These are phyloP conservation scores for Falco naumanni DNA, from an alignment of 2,797 vertebrate species.

Conservation along the genomic window DNA sequence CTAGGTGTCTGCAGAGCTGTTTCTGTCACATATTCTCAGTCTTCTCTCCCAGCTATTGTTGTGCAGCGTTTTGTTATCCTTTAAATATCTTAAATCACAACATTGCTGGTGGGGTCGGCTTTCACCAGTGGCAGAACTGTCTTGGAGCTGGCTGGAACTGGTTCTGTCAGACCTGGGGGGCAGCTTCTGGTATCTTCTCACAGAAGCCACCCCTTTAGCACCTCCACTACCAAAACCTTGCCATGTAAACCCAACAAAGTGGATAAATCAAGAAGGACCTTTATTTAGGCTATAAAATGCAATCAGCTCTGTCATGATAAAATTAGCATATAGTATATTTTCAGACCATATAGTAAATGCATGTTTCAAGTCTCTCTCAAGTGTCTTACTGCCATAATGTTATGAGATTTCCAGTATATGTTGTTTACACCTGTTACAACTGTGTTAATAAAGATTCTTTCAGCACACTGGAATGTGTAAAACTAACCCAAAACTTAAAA, in stretches of 20 bases:
- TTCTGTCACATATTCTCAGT: too few species aligned
- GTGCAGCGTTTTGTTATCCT: background rate
- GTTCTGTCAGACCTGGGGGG: rapidly evolving
- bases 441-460: background rate
- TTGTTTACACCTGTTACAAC: background rate
- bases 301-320: background rate
- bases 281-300: background rate
- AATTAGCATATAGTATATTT: background rate
- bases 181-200: background rate
- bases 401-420: background rate
- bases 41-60: too few species aligned
- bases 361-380: background rate
- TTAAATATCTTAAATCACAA: background rate
- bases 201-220: too few species aligned
- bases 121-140: background rate
- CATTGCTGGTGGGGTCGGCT: background rate
- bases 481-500: background rate
- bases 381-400: background rate
- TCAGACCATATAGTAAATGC: background rate
- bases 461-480: background rate
- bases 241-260: background rate
- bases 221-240: too few species aligned
- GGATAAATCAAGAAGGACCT: background rate
- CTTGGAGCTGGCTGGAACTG: background rate
- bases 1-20: too few species aligned